Conservation (phyloP, 2,797 vertebrate species). For the Mallotus villosus region DNA sequence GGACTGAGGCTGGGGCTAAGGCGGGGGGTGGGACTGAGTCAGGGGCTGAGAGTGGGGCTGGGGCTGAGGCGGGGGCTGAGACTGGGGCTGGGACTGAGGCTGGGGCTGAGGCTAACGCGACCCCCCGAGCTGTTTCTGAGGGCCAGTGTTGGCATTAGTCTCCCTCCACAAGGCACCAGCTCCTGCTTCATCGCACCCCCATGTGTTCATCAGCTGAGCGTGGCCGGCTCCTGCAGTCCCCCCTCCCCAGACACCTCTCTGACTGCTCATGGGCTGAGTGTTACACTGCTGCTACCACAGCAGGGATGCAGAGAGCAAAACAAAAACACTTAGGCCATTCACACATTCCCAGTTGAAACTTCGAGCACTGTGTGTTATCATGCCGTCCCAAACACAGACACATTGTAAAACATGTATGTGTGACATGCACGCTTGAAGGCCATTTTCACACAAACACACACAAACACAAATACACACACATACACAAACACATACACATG, state of each 20-base stretch:
- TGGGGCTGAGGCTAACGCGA: conserved; percentile 38
- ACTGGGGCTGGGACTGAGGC: conserved; percentile 10
- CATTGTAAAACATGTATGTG: too few species aligned
- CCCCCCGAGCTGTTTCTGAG: conserved; percentile 34
- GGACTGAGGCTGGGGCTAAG: too few species aligned
- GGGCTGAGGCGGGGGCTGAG: conserved; percentile 11
- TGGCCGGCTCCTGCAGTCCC: conserved; percentile 30
- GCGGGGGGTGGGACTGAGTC: too few species aligned
- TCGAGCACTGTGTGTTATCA: background rate
- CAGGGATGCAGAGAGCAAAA: background rate
- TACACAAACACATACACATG: background rate
- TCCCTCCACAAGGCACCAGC: conserved; percentile 33
- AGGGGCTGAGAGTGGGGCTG: too few species aligned
- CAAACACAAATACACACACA: background rate
- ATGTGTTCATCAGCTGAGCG: conserved; percentile 35
- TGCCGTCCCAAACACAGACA: conserved; percentile 15
- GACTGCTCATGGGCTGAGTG: conserved; percentile 38
- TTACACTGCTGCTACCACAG: conserved; percentile 41
- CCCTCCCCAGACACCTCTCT: conserved; percentile 19
- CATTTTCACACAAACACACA: background rate
- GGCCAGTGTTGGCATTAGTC: conserved; percentile 37
- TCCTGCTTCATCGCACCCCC: conserved; percentile 54
- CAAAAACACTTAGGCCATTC: background rate
- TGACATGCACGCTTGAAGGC: background rate
- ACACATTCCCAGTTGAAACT: conserved; percentile 29